Evolutionary conservation across 2,888 invertebrate genomes (phyloP), one percentile per base, ranked within the genome.

Genomic region (Meloe dianella): DNA sequence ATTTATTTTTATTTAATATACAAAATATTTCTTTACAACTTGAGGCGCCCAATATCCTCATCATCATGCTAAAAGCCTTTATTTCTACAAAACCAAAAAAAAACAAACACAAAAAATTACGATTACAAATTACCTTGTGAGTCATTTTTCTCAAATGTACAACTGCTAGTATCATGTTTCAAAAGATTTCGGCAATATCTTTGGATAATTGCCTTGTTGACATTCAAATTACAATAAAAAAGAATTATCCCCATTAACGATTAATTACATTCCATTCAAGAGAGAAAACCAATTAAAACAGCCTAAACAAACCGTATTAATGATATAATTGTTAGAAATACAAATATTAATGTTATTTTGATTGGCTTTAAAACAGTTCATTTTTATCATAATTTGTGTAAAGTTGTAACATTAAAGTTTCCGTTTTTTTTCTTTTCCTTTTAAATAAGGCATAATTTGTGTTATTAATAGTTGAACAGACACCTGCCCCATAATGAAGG

Each of bases 401-500:
- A 62, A 65, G 64, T 65, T 67, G 56, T 62, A 62, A 57, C 67
- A 64, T 60, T 61, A 67, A 57, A 64, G 20, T 22, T 41, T 12
- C 35, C 35, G 41, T 41, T 41, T n/a, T n/a, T 41, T 4, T 20
- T 22, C 10, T 51, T 51, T 51, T n/a, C 5, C 17, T 51, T 22
- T 51, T 22, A 51, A 61, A 51, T 54, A 57, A 59, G 62, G 65
- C 70, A 72, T 76, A 79, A 79, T 79, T 78, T 73, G 72, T 77
- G 74, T 75, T 76, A 77, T 78, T 78, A 78, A 80, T 79, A 79
- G 78, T 69, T 69, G 70, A 51, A 68, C 68, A 71, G 64, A 75
- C 80, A 81, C 79, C 80, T 80, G 81, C 77, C 73, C 64, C 60
- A 69, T 80, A 80, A 81, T 81, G 74, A 76, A 73, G 73, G 81